Evolutionary conservation across 2,797 vertebrate species (phyloP), one percentile per base, ranked within the genome.

Genomic region (Ataeniobius toweri): DNA sequence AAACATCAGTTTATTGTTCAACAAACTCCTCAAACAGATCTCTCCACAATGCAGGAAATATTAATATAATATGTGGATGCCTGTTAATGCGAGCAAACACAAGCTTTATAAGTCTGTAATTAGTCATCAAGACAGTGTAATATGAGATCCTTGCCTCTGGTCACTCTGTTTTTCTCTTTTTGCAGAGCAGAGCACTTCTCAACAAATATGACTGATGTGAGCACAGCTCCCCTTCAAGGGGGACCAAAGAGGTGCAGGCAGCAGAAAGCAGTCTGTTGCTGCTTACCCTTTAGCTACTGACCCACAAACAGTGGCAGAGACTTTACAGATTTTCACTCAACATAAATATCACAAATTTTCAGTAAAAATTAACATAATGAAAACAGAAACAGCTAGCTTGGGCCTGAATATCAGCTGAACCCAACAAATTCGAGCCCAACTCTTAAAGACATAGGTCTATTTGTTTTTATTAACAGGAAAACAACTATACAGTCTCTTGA

Each of bases 21-120:
- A 79, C 26, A 63, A 80, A 82, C 81, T 92, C 91, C 93, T 89
- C 91, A 80, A 91, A 84, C 87, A 83, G 80, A 88, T 84, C 85
- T 77, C 76, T 51, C 48, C 72, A 84, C 79, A 87, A 68, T 68
- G 76, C 61, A 53, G 83, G 83, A 88, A 36, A 36, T 36, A 36
- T 36, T 36, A 36, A 36, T 36, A 36, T 36, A 36, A 36, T n/a
- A n/a, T 41, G 6, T 70, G 28, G 20, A 8, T 80, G 74, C 51
- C 61, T 81, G 44, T 80, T 46, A 68, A 10, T 61, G 70, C 80
- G 53, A 46, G 65, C 2, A 28, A 77, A 68, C 50, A 68, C 56
- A 28, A 0, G 9, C 26, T 70, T 83, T 69, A 86, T 75, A 72
- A 76, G 70, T 63, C 50, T 48, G 26, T 67, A 61, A 83, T 70